Conservation (phyloP, 2,113 vertebrate genomes). For the Ibidorhyncha struthersii region DNA sequence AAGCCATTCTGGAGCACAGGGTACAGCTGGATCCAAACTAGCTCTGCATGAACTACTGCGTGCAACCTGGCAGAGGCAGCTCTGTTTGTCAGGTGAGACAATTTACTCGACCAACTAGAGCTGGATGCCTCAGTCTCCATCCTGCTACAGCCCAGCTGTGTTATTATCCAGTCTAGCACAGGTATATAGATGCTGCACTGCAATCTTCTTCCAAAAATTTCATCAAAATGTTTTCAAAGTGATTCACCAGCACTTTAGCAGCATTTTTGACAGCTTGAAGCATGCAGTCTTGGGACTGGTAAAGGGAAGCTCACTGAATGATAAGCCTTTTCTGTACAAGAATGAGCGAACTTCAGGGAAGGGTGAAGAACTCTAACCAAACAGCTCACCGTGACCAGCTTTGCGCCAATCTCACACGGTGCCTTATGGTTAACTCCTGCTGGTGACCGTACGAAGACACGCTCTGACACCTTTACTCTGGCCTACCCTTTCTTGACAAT, state of each 20-base stretch:
- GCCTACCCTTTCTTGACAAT: background rate
- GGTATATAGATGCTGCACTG: background rate
- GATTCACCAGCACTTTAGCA: background rate
- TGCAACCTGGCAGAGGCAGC: background rate
- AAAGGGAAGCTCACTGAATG: background rate
- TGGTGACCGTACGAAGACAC: background rate
- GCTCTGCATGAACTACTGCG: fast-evolving
- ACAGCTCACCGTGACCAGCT: background rate
- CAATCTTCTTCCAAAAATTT: background rate
- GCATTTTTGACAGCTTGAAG: background rate
- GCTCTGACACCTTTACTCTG: background rate
- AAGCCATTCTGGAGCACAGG: background rate
- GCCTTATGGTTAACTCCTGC: background rate
- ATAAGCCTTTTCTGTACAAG: background rate
- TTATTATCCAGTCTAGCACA: background rate
- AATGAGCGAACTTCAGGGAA: background rate
- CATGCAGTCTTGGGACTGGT: background rate
- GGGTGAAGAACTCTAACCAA: background rate
- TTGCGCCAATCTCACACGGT: background rate
- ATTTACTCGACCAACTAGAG: background rate
- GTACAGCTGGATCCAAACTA: too few relatives aligned
- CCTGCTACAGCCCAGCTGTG: background rate
- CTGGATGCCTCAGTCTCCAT: background rate
- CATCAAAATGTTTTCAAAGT: background rate
- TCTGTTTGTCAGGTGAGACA: too few relatives aligned